Evolutionary conservation across 2,113 vertebrate species (phyloP).

Genomic region (Micromys minutus): DNA sequence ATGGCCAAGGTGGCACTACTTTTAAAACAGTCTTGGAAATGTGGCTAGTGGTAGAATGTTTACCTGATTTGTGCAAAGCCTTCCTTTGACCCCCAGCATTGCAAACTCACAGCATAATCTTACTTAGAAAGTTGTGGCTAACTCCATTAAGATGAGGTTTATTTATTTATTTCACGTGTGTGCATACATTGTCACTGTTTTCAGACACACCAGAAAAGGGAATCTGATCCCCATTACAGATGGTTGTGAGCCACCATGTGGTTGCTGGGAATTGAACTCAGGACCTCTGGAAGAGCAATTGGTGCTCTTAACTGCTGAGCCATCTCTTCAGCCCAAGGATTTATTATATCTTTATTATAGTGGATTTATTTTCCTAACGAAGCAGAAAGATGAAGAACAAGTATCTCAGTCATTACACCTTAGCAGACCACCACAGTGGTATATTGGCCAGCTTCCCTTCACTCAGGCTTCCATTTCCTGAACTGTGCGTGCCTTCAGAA

Average conservation of each 20-base stretch:
- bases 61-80: neutral
- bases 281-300: too few relatives aligned
- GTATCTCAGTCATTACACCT: neutral
- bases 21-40: neutral
- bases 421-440: neutral
- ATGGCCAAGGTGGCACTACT: neutral
- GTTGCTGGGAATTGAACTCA: too few relatives aligned
- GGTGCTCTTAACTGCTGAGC: too few relatives aligned
- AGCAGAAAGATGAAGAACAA: slow-evolving; percentile 20
- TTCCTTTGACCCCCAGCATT: neutral
- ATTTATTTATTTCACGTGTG: too few relatives aligned
- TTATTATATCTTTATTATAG: too few relatives aligned
- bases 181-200: too few relatives aligned
- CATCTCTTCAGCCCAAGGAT: too few relatives aligned
- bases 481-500: neutral
- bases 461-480: neutral
- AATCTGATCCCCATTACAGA: too few relatives aligned
- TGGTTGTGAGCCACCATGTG: too few relatives aligned
- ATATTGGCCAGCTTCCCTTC: neutral
- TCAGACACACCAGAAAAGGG: too few relatives aligned
- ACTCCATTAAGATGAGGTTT: too few relatives aligned
- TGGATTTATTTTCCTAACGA: slow-evolving; percentile 21
- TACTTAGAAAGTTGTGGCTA: neutral
- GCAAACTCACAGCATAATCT: neutral
- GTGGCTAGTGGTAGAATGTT: neutral